Evolutionary conservation across 2,888 invertebrate genomes (phyloP).

Genomic region (Drosophila anomalata): DNA sequence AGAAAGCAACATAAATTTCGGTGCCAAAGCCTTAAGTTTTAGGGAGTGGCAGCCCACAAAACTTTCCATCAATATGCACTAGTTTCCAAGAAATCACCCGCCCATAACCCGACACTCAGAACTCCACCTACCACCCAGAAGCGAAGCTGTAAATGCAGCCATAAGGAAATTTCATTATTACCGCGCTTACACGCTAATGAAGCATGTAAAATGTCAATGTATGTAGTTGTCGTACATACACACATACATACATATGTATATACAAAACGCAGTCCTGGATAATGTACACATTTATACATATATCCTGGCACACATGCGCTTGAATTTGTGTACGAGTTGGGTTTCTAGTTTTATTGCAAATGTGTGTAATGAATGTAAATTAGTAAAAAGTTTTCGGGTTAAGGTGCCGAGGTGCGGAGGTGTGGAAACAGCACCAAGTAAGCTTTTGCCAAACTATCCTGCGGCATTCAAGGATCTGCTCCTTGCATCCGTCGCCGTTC

Average conservation of each 20-base stretch:
- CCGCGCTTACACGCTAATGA: conserved; percentile 80
- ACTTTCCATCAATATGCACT: conserved; percentile 71
- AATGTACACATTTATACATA: conserved; percentile 22
- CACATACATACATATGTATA: not conserved
- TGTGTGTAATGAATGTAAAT: conserved; percentile 81
- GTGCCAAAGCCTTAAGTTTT: conserved; percentile 69
- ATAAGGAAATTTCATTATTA: conserved; percentile 81
- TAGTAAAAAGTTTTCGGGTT: conserved; percentile 74
- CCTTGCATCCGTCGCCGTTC: conserved; percentile 16
- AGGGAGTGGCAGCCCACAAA: conserved; percentile 47
- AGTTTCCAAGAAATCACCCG: conserved; percentile 17
- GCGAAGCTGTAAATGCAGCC: conserved; percentile 67
- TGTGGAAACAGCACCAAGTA: conserved; percentile 51
- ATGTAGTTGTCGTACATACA: conserved; percentile 33
- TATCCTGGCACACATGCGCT: conserved; percentile 11
- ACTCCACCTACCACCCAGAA: conserved; percentile 3
- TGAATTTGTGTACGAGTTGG: conserved; percentile 24
- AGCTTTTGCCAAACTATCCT: conserved; percentile 62
- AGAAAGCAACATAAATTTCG: conserved; percentile 67
- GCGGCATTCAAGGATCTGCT: conserved; percentile 65
- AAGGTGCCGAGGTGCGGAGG: conserved; percentile 35
- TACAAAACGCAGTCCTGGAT: not conserved
- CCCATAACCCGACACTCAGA: not conserved
- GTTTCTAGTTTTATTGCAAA: conserved; percentile 79
- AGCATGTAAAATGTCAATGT: conserved; percentile 80